These are phyloP conservation scores for Isurus oxyrinchus DNA, from an alignment of 2,113 vertebrate species.

Conservation along the genomic window DNA sequence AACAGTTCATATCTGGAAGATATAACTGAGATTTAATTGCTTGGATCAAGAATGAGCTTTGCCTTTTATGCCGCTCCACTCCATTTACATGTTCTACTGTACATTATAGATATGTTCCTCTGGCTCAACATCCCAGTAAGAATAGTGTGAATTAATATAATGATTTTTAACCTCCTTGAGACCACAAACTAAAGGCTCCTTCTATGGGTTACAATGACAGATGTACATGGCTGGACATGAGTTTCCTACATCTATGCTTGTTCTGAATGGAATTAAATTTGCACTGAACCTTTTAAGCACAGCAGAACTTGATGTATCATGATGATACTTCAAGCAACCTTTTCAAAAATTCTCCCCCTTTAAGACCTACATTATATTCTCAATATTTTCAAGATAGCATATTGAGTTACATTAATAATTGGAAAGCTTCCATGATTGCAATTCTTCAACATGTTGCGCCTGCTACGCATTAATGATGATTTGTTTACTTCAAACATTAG, in stretches of 20 bases:
- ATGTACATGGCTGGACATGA: background rate
- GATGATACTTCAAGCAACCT: background rate
- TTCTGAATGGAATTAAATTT: background rate
- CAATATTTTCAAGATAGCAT: background rate
- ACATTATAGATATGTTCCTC: background rate
- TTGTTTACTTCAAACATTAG: background rate
- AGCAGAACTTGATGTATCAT: background rate
- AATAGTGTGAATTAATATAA: background rate
- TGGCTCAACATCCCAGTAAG: background rate
- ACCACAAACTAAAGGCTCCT: background rate
- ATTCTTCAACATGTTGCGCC: background rate
- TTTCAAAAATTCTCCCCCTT: background rate
- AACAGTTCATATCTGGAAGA: background rate
- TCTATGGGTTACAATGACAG: background rate
- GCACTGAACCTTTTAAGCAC: background rate
- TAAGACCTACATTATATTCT: background rate
- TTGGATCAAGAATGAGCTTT: background rate
- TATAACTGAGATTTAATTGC: background rate
- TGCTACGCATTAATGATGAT: background rate
- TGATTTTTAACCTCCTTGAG: background rate
- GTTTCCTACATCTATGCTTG: background rate
- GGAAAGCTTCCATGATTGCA: background rate
- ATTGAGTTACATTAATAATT: background rate
- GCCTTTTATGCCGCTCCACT: background rate
- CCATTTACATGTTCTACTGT: background rate